phyloP scores from a whole-genome alignment of 2,888 invertebrate species.

The Drosophila diplacantha region DNA sequence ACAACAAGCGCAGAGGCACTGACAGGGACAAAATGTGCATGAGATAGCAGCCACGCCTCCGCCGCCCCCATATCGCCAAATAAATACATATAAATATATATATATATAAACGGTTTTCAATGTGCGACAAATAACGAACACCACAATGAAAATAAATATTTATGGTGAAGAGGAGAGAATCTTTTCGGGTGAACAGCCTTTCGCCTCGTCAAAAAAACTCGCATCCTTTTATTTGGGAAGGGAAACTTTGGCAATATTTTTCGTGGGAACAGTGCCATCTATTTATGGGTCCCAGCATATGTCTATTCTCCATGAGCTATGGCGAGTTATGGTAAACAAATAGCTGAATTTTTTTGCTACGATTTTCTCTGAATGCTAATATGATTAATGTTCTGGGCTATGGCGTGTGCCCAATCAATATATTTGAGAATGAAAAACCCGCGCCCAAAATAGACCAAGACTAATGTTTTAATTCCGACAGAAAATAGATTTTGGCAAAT shows the following conservation, averaged over 20 bases:
- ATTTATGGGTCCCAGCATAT: constrained; percentile 19
- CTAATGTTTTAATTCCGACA: constrained; percentile 44
- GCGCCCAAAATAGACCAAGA: constrained; percentile 46
- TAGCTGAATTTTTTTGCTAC: constrained; percentile 7
- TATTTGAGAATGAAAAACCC: constrained; percentile 20
- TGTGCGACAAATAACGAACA: constrained; percentile 21
- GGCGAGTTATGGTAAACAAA: constrained; percentile 41
- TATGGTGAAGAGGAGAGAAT: constrained; percentile 40
- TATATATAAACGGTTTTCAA: constrained; percentile 11
- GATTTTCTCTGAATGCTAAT: constrained; percentile 6
- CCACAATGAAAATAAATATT: constrained; percentile 60
- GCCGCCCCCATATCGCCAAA: constrained; percentile 5
- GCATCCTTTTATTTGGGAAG: constrained; percentile 10
- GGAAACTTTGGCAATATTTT: constrained; percentile 15
- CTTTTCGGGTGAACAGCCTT: constrained; percentile 23
- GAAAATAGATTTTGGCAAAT: constrained; percentile 63
- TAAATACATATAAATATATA: background rate
- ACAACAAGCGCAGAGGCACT: constrained; percentile 16
- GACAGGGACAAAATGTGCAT: constrained; percentile 56
- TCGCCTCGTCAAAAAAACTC: constrained; percentile 4
- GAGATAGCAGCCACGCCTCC: constrained; percentile 47
- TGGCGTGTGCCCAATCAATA: constrained; percentile 31
- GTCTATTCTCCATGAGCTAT: constrained; percentile 32
- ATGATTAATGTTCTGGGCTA: constrained; percentile 26
- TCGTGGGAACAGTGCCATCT: background rate